A percentile compares a stretch with the other conserved stretches of the same genome.
Evolutionary conservation across 2,888 invertebrate species (phyloP).

Genomic region (Nasonia oneida): DNA sequence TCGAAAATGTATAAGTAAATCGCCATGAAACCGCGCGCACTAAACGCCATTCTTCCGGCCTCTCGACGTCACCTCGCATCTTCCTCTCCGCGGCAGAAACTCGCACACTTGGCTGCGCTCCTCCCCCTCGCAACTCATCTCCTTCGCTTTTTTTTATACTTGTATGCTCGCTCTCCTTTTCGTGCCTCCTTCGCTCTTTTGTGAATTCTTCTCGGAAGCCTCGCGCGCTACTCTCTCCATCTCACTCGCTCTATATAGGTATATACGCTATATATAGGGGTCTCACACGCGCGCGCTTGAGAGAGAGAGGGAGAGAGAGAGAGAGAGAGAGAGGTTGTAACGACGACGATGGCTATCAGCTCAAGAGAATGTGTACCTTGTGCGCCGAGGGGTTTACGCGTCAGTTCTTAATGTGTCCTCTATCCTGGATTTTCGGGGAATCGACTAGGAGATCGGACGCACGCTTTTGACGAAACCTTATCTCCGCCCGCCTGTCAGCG

Average conservation of each 20-base stretch:
- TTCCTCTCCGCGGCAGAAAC: constrained; percentile 26
- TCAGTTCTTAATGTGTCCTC: constrained; percentile 16
- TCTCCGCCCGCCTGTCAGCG: background rate
- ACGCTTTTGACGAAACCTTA: constrained; percentile 5
- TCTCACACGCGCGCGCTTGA: background rate
- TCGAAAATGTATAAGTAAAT: too few species aligned
- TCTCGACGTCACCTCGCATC: constrained; percentile 45
- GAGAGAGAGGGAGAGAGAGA: too few species aligned
- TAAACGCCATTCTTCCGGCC: constrained; percentile 59
- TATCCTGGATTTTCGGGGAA: constrained; percentile 33
- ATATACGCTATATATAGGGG: background rate
- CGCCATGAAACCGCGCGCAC: background rate
- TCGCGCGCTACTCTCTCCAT: background rate
- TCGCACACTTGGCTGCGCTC: constrained; percentile 38
- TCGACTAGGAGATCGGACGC: background rate
- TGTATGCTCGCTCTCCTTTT: constrained; percentile 24
- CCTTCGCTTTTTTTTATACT: constrained; percentile 22
- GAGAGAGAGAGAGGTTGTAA: background rate
- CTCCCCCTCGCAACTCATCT: background rate
- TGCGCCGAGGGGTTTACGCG: background rate
- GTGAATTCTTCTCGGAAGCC: constrained; percentile 50
- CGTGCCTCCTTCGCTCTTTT: constrained; percentile 26
- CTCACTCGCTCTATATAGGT: background rate
- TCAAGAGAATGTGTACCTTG: background rate
- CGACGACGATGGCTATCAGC: constrained; percentile 18